Evolutionary conservation across 2,797 vertebrate genomes (phyloP), one percentile per base, ranked within the genome.

Genomic region (Toxotes lorentzi): DNA sequence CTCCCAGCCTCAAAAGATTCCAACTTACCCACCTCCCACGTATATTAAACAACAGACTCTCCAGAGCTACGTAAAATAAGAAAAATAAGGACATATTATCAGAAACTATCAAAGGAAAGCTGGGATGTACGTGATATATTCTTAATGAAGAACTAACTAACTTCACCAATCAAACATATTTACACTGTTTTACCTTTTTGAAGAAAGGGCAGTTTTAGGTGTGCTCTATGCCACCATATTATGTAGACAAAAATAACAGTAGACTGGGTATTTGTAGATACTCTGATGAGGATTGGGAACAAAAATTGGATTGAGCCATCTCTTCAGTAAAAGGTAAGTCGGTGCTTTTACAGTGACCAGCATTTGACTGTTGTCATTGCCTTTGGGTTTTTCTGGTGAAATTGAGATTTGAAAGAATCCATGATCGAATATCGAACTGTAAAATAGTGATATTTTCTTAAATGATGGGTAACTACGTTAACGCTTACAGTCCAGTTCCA

Each of bases 401-500:
- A 56, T 10, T 58, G 8, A 17, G 19, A n/a, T 48, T 7, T 77
- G n/a, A 73, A 57, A 61, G 10, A 57, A 35, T 35, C 5, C 21
- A 51, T 16, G 13, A 57, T 63, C 43, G 48, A 70, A 40, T 48
- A 76, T 64, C 56, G 7, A 43, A 47, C 11, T 54, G 27, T 41
- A 10, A 45, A 43, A 57, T 21, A 2, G 1, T 59, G 30, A 65
- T 24, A 32, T 57, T 65, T 67, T 40, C 48, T 56, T 59, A 61
- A 67, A 78, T 56, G n/a, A 58, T 21, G 3, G 32, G 34, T 66
- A 21, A 58, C 48, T 75, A 43, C 69, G 43, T 23, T 24, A 75
- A 76, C 41, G 67, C 9, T 51, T 47, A 62, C 27, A 67, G 57
- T 81, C 27, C 73, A 8, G 53, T 61, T 70, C 47, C 86, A 90